phyloP scores from a whole-genome alignment of 2,797 vertebrate genomes.

The Gymnoscopelus microlampas region DNA sequence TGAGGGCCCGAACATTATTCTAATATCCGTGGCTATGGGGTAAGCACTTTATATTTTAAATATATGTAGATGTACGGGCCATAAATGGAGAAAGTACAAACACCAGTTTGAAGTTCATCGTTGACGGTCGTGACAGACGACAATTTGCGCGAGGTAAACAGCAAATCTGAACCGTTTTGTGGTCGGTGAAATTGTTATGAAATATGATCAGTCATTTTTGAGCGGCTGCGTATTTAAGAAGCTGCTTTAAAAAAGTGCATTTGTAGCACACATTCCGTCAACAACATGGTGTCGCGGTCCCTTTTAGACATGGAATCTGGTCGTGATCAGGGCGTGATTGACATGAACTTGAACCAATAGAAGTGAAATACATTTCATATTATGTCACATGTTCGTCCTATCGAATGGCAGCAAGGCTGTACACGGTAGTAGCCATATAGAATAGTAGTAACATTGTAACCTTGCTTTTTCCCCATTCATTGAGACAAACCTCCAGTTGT shows the following conservation, averaged over 20 bases:
- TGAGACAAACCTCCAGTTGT: neutral
- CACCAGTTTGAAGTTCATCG: too few species aligned
- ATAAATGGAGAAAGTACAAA: too few species aligned
- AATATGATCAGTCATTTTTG: too few species aligned
- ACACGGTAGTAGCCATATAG: slow-evolving; percentile 19
- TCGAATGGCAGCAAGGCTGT: slow-evolving; percentile 11
- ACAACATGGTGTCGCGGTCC: neutral
- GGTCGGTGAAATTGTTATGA: too few species aligned
- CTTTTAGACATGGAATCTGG: slow-evolving; percentile 53
- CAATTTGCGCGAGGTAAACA: too few species aligned
- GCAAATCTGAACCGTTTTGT: too few species aligned
- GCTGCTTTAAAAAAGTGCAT: neutral
- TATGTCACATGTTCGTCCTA: slow-evolving; percentile 42
- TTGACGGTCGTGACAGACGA: too few species aligned
- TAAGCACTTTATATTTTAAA: too few species aligned
- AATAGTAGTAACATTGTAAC: slow-evolving; percentile 33
- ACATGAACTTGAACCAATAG: slow-evolving; percentile 62
- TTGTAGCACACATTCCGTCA: neutral
- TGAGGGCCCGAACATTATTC: too few species aligned
- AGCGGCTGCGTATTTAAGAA: too few species aligned
- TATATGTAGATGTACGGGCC: too few species aligned
- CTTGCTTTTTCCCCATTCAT: slow-evolving; percentile 46
- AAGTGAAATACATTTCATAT: neutral
- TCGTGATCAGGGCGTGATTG: slow-evolving; percentile 40
- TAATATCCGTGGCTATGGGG: too few species aligned